Conservation (phyloP, 2,888 invertebrate genomes). For the Ichneumoninae sp. region DNA sequence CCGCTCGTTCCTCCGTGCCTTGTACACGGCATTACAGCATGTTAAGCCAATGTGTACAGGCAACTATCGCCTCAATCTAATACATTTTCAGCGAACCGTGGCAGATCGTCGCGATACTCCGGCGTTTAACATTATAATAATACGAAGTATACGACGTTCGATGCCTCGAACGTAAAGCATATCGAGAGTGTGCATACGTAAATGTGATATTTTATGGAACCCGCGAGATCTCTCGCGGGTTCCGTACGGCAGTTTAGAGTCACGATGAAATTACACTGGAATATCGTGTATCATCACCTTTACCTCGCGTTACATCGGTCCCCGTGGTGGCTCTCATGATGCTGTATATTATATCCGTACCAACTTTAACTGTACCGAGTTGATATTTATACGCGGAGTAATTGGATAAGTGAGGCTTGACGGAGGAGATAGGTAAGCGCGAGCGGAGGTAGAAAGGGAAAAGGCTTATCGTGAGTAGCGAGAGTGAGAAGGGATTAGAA, state of each 20-base stretch:
- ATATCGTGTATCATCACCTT: slow-evolving; percentile 24
- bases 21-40: slow-evolving; percentile 13
- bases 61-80: slow-evolving; percentile 10
- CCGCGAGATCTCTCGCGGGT: background rate
- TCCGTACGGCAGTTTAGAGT: slow-evolving; percentile 6
- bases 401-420: slow-evolving; percentile 24
- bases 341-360: background rate
- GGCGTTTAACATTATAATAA: slow-evolving; percentile 18
- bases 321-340: background rate
- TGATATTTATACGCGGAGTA: slow-evolving; percentile 17
- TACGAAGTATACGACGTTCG: slow-evolving; percentile 6
- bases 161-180: slow-evolving; percentile 4
- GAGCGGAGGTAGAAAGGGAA: background rate
- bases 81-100: slow-evolving; percentile 17
- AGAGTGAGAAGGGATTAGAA: slow-evolving; percentile 6
- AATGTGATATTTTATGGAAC: slow-evolving; percentile 19
- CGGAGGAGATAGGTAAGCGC: slow-evolving; percentile 8
- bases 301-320: background rate
- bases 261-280: slow-evolving; percentile 18
- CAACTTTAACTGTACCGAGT: slow-evolving; percentile 21
- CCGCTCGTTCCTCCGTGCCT: slow-evolving; percentile 9
- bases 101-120: slow-evolving; percentile 10
- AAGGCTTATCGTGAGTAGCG: background rate
- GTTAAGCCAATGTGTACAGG: background rate
- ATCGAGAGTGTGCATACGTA: slow-evolving; percentile 23